Percentiles rank a stretch among this genome's conserved stretches.
Evolutionary conservation across 2,888 invertebrate genomes (phyloP).

Genomic region (Ennomos fuscantarius): DNA sequence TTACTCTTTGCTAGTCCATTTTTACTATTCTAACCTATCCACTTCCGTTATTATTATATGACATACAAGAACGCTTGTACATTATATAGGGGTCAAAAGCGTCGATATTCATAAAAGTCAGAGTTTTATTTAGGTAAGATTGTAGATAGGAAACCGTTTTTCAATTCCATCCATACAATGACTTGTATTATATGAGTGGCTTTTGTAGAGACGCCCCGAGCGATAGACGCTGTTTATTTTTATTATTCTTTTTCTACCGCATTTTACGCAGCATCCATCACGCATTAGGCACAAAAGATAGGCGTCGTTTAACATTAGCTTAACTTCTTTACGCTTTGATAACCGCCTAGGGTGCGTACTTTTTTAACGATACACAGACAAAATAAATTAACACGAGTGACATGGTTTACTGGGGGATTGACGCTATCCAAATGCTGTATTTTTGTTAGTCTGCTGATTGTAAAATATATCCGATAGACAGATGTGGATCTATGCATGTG

Average conservation of each 20-base stretch:
- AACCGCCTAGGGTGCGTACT: constrained; percentile 60
- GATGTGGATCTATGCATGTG: constrained; percentile 77
- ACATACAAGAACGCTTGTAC: constrained; percentile 23
- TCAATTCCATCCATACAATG: constrained; percentile 59
- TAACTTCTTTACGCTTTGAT: constrained; percentile 85
- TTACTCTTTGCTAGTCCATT: neutral
- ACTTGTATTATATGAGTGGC: constrained; percentile 50
- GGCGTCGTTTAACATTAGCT: constrained; percentile 83
- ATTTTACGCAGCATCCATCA: constrained; percentile 78
- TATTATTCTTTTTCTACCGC: constrained; percentile 56
- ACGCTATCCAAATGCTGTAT: constrained; percentile 54
- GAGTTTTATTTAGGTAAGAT: constrained; percentile 56
- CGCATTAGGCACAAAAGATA: constrained; percentile 81
- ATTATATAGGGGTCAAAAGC: constrained; percentile 54
- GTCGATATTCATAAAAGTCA: constrained; percentile 72
- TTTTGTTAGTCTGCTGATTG: constrained; percentile 65
- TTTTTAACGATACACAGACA: constrained; percentile 57
- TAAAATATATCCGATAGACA: constrained; percentile 68
- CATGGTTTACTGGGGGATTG: constrained; percentile 55
- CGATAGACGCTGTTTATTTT: constrained; percentile 69
- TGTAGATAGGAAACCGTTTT: constrained; percentile 66
- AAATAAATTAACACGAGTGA: constrained; percentile 60
- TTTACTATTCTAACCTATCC: constrained; percentile 14
- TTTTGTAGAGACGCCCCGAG: constrained; percentile 61
- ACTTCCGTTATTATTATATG: constrained; percentile 27